Percentiles rank a stretch among this genome's conserved stretches.
Conservation (phyloP, 1,140 invertebrate species). For the Calycopis cecrops region DNA sequence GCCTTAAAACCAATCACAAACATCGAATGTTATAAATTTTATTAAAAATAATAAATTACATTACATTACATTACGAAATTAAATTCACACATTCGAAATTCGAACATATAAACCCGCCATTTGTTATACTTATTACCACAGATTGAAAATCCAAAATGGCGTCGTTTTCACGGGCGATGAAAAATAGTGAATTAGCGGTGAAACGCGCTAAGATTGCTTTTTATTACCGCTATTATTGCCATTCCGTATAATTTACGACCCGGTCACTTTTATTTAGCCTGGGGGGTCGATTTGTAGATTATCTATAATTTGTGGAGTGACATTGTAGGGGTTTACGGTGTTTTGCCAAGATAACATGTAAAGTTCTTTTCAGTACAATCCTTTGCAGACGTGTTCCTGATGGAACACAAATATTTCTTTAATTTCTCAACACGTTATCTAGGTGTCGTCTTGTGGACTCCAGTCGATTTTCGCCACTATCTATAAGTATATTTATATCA, state of each 20-base stretch:
- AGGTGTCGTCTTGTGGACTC: too few relatives aligned
- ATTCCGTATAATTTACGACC: constrained; percentile 27
- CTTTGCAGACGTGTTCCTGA: too few relatives aligned
- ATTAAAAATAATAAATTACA: too few relatives aligned
- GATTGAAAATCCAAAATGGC: constrained; percentile 22
- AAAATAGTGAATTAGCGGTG: constrained; percentile 26
- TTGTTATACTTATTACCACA: constrained; percentile 18
- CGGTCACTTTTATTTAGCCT: constrained; percentile 28
- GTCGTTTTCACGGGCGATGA: constrained; percentile 19
- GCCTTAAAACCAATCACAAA: too few relatives aligned
- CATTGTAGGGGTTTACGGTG: too few relatives aligned
- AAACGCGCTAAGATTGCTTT: constrained; percentile 31
- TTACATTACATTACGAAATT: background rate
- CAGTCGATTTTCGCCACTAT: too few relatives aligned
- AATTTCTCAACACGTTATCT: too few relatives aligned
- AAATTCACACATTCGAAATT: constrained; percentile 6
- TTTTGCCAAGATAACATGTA: too few relatives aligned
- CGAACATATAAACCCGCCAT: constrained; percentile 16
- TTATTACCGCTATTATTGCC: constrained; percentile 30
- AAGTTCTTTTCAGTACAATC: too few relatives aligned
- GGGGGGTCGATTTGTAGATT: constrained; percentile 26
- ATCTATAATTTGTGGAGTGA: constrained; percentile 21
- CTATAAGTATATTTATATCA: too few relatives aligned
- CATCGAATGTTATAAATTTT: too few relatives aligned
- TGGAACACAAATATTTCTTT: too few relatives aligned